These are phyloP conservation scores for Pachyrhynchus sulphureomaculatus DNA, from an alignment of 1,140 invertebrate genomes.

Conservation along the genomic window DNA sequence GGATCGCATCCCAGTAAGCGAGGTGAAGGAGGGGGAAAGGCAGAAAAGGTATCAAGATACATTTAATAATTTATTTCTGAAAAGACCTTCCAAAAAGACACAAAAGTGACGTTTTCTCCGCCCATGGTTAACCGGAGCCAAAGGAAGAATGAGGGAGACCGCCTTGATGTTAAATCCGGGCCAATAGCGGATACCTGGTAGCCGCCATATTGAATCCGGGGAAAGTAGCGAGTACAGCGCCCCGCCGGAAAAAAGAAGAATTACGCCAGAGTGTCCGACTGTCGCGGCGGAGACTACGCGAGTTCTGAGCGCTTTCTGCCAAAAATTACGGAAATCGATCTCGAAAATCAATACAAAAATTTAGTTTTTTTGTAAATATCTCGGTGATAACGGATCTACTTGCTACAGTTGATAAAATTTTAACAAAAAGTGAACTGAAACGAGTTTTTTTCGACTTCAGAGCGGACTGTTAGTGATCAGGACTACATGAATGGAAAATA, in stretches of 20 bases:
- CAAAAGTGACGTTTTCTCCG: conserved; percentile 27
- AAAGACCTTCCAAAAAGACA: conserved; percentile 29
- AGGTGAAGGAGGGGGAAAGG: conserved; percentile 1
- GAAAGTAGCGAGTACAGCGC: conserved; percentile 39
- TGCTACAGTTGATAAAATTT: neutral
- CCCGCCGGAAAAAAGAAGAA: conserved; percentile 35
- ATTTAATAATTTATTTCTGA: conserved; percentile 42
- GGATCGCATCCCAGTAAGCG: conserved; percentile 2
- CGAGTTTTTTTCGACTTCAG: neutral
- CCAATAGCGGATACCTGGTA: conserved; percentile 27
- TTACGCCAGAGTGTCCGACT: conserved; percentile 40
- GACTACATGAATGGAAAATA: neutral
- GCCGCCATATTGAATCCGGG: conserved; percentile 41
- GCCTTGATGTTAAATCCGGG: conserved; percentile 4
- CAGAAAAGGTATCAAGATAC: conserved; percentile 41
- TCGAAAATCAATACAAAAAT: conserved; percentile 41
- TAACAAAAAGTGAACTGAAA: neutral
- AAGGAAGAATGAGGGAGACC: conserved; percentile 10
- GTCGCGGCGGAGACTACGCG: conserved; percentile 33
- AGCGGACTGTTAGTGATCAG: neutral
- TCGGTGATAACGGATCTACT: conserved; percentile 2
- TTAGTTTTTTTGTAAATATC: conserved; percentile 28
- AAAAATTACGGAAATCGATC: conserved; percentile 44
- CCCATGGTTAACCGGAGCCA: conserved; percentile 5
- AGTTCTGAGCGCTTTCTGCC: conserved; percentile 28